Base-by-base conservation (phyloP, 2,113 vertebrate species). In the Anser cygnoides region DNA sequence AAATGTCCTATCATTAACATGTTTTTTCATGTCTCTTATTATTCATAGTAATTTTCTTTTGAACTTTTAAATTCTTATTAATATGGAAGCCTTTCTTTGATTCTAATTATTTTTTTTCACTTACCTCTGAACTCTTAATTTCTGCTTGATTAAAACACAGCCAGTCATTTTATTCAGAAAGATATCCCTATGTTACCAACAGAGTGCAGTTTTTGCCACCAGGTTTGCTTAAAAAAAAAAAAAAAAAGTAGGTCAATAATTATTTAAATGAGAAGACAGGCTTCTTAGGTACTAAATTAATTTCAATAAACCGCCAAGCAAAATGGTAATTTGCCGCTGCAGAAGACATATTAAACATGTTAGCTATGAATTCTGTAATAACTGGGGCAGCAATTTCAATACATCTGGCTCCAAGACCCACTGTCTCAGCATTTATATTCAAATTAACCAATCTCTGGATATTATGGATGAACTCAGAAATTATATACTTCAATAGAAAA, bases 221-320 rank as follows among this genome's bases (percentile, higher is more conserved):
- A 91, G 59, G 33, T 90, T 94, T 58, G 5, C 84, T 37, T 61
- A 59, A 93, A 94, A 89, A 79, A 43, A 50, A 22, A 22, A 49
- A 50, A 23, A 80, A 63, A 6, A 52, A 37, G 20, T n/a, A 82
- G 49, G 31, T 63, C 41, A 87, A 59, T 46, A 89, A 58, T 94
- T 90, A 88, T 91, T 93, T 89, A 94, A 95, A 95, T 70, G 49
- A 94, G 37, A 95, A 70, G 55, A 52, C 13, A 88, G 14, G 5
- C 39, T 94, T 90, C 61, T 82, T 92, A 29, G 52, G 43, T 35
- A 81, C 17, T 75, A 58, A 37, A 70, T 62, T 87, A 61, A 93
- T 92, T 92, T 89, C 59, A 87, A 41, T 67, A 90, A 58, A 81
- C 35, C 79, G 76, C 37, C 31, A 66, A 88, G 68, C 55, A 93